These are phyloP conservation scores for Gymnocheta viridis DNA, from an alignment of 2,888 invertebrate genomes.

Conservation along the genomic window DNA sequence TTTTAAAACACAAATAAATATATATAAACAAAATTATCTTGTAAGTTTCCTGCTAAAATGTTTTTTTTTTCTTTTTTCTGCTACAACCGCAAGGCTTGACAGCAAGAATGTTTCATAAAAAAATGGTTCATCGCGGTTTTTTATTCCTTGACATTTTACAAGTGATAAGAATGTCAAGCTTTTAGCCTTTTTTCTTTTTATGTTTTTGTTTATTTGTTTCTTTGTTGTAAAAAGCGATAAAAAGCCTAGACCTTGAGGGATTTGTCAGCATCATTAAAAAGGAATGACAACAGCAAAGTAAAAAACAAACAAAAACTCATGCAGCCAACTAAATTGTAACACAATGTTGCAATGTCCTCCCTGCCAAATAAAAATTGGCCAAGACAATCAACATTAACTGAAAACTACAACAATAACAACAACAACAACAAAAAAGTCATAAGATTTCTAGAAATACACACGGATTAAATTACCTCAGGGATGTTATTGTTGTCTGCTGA, in stretches of 20 bases:
- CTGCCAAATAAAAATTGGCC: slow-evolving; percentile 9
- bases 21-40: neutral
- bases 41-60: slow-evolving; percentile 10
- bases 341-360: slow-evolving; percentile 31
- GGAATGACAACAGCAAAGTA: slow-evolving; percentile 24
- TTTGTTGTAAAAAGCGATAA: slow-evolving; percentile 1
- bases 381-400: neutral
- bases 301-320: neutral
- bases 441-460: neutral
- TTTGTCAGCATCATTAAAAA: slow-evolving; percentile 59
- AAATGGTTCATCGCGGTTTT: neutral
- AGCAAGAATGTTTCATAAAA: neutral
- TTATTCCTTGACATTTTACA: slow-evolving; percentile 72
- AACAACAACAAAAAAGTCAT: neutral
- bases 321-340: slow-evolving; percentile 41
- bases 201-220: too few relatives aligned
- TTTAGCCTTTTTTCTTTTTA: slow-evolving; percentile 36
- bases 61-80: neutral
- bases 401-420: neutral
- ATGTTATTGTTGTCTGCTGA: slow-evolving; percentile 34
- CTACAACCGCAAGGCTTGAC: neutral
- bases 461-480: slow-evolving; percentile 38
- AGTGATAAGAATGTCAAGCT: slow-evolving; percentile 76
- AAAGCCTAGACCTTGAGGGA: slow-evolving; percentile 57
- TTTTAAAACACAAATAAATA: neutral